Conservation (phyloP, 2,797 vertebrate species). For the Astyanax mexicanus region DNA sequence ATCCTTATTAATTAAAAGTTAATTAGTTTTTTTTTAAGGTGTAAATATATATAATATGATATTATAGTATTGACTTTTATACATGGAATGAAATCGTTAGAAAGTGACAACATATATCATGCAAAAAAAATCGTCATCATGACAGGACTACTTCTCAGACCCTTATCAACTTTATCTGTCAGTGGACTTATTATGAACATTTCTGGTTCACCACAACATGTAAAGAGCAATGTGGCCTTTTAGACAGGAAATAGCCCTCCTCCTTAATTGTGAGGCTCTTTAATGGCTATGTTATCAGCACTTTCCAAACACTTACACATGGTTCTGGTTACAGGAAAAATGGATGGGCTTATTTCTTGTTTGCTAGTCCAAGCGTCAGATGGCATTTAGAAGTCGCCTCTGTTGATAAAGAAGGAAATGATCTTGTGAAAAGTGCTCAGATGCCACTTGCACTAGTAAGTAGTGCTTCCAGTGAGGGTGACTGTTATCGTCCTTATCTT, state of each 20-base stretch:
- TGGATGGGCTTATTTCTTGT: neutral
- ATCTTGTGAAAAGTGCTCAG: neutral
- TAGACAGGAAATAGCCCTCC: constrained; percentile 23
- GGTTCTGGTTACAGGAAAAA: constrained; percentile 46
- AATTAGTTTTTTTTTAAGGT: no score
- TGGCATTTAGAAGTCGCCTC: neutral
- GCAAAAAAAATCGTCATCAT: no score
- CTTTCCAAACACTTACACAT: constrained; percentile 38
- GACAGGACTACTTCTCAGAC: constrained; percentile 17
- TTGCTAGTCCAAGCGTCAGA: neutral
- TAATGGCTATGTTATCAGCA: constrained; percentile 42
- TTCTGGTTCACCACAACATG: constrained; percentile 17
- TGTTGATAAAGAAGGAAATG: constrained; percentile 27
- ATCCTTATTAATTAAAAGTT: no score
- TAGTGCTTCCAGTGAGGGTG: neutral
- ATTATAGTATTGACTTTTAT: no score
- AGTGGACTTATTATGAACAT: constrained; percentile 17
- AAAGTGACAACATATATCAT: no score
- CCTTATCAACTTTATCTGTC: constrained; percentile 18
- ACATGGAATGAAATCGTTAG: no score
- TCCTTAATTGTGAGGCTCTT: constrained; percentile 16
- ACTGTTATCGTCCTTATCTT: neutral
- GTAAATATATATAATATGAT: no score
- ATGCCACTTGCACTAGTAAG: no score
- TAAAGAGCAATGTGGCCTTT: constrained; percentile 30